A percentile compares a stretch with the other conserved stretches of the same genome.
phyloP scores from a whole-genome alignment of 2,797 vertebrate genomes.

The Toxotes lorentzi region DNA sequence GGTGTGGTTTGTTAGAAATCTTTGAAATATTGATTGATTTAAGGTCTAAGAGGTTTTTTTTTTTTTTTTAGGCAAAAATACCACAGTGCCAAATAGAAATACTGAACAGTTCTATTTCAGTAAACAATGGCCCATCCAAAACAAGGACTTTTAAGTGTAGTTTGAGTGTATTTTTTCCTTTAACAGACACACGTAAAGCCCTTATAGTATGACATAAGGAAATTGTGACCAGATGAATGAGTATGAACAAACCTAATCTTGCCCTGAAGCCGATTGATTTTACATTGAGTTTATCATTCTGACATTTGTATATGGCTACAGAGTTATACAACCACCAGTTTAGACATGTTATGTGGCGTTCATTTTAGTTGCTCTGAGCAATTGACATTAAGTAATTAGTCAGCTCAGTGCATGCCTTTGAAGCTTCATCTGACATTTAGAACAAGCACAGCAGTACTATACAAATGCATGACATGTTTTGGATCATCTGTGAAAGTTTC shows the following conservation, averaged over 20 bases:
- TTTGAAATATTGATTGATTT: not conserved
- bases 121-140: not conserved
- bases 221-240: constrained; percentile 18
- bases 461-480: constrained; percentile 47
- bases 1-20: not conserved
- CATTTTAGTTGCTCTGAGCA: constrained; percentile 41
- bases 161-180: not conserved
- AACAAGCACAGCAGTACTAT: constrained; percentile 18
- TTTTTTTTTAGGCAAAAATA: not conserved
- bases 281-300: constrained; percentile 42
- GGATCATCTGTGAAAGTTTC: constrained; percentile 58
- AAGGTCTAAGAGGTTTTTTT: not conserved
- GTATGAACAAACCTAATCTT: constrained; percentile 23
- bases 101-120: not conserved
- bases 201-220: not conserved
- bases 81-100: not conserved
- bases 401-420: constrained; percentile 27
- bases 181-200: not conserved
- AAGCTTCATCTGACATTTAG: constrained; percentile 59
- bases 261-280: constrained; percentile 39
- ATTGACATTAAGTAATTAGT: constrained; percentile 45
- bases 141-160: not conserved
- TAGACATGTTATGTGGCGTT: constrained; percentile 37
- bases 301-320: constrained; percentile 32
- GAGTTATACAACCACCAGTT: constrained; percentile 19